Percentiles rank a stretch among this genome's conserved stretches.
Evolutionary conservation across 2,888 invertebrate species (phyloP).

Genomic region (Coleophora flavipennella): DNA sequence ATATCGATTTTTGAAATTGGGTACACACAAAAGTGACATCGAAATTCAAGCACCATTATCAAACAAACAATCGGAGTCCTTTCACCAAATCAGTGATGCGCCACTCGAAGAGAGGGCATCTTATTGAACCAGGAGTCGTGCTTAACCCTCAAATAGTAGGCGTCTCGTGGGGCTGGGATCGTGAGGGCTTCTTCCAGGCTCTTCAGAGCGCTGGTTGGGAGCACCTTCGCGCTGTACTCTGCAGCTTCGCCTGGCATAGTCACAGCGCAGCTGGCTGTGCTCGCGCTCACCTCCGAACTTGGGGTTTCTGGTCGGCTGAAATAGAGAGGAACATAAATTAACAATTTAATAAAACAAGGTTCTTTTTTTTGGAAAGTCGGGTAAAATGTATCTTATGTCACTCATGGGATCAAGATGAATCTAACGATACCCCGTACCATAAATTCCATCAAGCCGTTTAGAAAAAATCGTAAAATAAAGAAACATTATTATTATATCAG

Average conservation of each 20-base stretch:
- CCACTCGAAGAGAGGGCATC: conserved; percentile 62
- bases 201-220: conserved; percentile 73
- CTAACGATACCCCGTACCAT: too few species aligned
- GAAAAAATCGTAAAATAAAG: too few species aligned
- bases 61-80: too few species aligned
- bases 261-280: conserved; percentile 58
- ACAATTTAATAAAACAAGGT: too few species aligned
- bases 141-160: conserved; percentile 64
- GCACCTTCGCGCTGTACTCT: conserved; percentile 76
- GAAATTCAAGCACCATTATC: too few species aligned
- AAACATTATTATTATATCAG: too few species aligned
- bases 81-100: conserved; percentile 21
- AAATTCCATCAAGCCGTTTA: too few species aligned
- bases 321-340: conserved; percentile 11
- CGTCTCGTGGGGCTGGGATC: conserved; percentile 68
- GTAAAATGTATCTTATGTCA: too few species aligned
- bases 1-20: too few species aligned
- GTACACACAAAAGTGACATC: too few species aligned
- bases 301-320: conserved; percentile 64
- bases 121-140: conserved; percentile 68
- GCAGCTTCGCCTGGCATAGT: conserved; percentile 74
- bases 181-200: conserved; percentile 76
- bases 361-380: too few species aligned
- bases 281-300: conserved; percentile 51
- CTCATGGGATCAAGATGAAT: too few species aligned